phyloP scores from a whole-genome alignment of 2,888 invertebrate species.

The Epirrhoe alternata region DNA sequence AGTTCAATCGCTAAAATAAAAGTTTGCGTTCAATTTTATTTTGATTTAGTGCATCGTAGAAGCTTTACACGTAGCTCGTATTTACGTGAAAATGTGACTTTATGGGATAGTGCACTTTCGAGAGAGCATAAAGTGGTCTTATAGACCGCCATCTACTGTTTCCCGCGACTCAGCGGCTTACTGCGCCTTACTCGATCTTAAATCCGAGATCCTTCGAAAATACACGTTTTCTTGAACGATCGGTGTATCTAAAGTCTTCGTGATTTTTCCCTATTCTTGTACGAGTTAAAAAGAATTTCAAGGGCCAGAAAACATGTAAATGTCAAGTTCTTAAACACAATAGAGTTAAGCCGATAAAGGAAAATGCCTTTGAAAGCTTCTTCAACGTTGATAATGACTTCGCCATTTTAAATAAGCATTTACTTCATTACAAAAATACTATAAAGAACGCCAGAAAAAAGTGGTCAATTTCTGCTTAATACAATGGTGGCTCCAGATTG shows the following conservation, averaged over 20 bases:
- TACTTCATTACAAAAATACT: constrained; percentile 38
- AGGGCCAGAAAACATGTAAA: constrained; percentile 23
- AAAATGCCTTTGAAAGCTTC: constrained; percentile 31
- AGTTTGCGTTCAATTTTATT: constrained; percentile 10
- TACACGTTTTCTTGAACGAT: constrained; percentile 27
- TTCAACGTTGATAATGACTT: constrained; percentile 19
- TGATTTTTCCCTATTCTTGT: constrained; percentile 17
- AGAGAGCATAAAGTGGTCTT: constrained; percentile 64
- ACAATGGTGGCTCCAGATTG: constrained; percentile 48
- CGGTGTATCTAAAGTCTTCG: constrained; percentile 14
- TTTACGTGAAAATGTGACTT: constrained; percentile 58
- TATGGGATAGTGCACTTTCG: constrained; percentile 66
- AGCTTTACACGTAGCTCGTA: constrained; percentile 39
- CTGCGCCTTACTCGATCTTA: constrained; percentile 51
- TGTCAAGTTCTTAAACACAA: constrained; percentile 26
- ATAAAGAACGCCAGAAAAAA: constrained; percentile 35
- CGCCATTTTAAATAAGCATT: constrained; percentile 34
- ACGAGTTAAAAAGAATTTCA: background rate
- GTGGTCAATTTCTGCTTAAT: constrained; percentile 43
- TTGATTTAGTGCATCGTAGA: constrained; percentile 31
- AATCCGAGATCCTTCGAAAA: constrained; percentile 42
- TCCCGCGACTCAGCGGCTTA: constrained; percentile 57
- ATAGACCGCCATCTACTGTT: constrained; percentile 59
- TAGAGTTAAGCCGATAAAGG: constrained; percentile 28
- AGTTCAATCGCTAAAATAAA: constrained; percentile 6